A percentile compares a stretch with the other conserved stretches of the same genome.
phyloP scores from a whole-genome alignment of 1,140 invertebrate species.

The Brachionus rubens region DNA sequence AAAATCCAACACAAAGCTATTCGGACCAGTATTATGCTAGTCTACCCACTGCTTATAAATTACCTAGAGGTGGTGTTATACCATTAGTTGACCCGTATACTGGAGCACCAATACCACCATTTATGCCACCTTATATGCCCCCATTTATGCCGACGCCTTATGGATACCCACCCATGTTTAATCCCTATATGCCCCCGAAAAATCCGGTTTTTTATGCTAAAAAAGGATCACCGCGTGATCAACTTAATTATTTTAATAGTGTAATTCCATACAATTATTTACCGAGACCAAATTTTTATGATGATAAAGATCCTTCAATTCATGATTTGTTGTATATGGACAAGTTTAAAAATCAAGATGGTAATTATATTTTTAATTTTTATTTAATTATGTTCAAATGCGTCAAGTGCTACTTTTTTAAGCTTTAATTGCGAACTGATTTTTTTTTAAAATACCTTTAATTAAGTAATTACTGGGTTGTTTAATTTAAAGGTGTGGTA shows the following conservation, averaged over 20 bases:
- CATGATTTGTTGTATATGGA: slow-evolving; percentile 38
- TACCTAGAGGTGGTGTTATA: background rate
- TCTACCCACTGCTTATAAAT: slow-evolving; percentile 8
- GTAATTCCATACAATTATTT: slow-evolving; percentile 8
- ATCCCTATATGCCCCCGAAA: slow-evolving; percentile 31
- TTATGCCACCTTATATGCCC: background rate
- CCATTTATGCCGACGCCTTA: slow-evolving; percentile 1
- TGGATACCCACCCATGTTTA: background rate
- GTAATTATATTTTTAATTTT: background rate
- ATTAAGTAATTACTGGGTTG: too few relatives aligned
- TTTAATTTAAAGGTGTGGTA: too few relatives aligned
- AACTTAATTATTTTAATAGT: background rate
- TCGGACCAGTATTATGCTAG: slow-evolving; percentile 35
- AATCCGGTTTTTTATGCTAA: slow-evolving; percentile 7
- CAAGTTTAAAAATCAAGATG: slow-evolving; percentile 31
- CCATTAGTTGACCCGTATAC: background rate
- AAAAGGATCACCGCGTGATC: background rate
- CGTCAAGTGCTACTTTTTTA: too few relatives aligned
- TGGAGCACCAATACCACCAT: background rate
- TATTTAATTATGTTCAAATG: background rate
- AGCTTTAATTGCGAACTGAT: too few relatives aligned
- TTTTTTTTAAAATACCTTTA: too few relatives aligned
- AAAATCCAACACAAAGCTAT: slow-evolving; percentile 43
- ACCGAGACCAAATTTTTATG: background rate
- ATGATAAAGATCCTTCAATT: slow-evolving; percentile 38